phyloP scores from a whole-genome alignment of 2,113 vertebrate genomes.

The Trematomus loennbergii region DNA sequence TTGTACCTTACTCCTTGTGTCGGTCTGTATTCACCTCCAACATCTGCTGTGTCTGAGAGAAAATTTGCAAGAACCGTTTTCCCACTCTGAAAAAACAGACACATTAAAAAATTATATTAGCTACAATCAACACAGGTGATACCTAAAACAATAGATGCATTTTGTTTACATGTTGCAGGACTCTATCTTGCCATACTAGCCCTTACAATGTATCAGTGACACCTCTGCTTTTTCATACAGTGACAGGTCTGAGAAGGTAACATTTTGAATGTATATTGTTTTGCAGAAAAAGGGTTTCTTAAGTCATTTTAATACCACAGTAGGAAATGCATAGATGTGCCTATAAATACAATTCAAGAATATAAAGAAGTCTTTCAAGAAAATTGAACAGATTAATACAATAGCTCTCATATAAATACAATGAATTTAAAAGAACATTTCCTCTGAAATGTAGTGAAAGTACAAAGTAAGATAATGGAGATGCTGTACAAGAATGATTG shows the following conservation, averaged over 20 bases:
- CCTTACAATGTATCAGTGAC: not conserved
- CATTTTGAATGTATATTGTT: not conserved
- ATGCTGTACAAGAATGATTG: too few species aligned
- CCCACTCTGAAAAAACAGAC: conserved; percentile 85
- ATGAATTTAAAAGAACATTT: too few species aligned
- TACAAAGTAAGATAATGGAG: too few species aligned
- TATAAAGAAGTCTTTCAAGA: too few species aligned
- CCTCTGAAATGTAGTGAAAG: too few species aligned
- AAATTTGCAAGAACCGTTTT: conserved; percentile 94
- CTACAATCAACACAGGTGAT: not conserved
- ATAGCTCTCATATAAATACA: too few species aligned
- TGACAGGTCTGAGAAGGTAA: not conserved
- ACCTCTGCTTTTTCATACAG: not conserved
- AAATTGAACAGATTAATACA: too few species aligned
- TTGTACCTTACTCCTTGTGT: conserved; percentile 94
- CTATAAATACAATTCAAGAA: too few species aligned
- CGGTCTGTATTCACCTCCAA: conserved; percentile 89
- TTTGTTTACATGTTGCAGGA: not conserved
- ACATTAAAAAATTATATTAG: not conserved
- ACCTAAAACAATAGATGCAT: not conserved
- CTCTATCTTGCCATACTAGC: not conserved
- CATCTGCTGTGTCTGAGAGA: conserved; percentile 88
- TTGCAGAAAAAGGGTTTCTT: too few species aligned
- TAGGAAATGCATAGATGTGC: too few species aligned
- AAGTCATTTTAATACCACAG: too few species aligned